Base-by-base conservation (phyloP, 2,888 invertebrate species). In the Tetheella fluctuosa region DNA sequence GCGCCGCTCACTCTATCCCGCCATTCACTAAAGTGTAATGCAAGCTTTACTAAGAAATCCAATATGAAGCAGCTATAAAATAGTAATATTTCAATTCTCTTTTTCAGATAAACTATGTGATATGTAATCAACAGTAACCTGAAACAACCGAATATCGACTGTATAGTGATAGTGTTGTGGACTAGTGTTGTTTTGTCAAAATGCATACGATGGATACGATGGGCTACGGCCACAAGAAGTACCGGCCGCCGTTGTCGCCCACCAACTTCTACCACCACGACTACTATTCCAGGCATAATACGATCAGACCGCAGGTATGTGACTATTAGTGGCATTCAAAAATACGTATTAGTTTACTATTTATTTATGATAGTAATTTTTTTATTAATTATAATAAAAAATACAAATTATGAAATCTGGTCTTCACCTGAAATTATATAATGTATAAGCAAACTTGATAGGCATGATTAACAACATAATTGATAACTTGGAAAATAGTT, bases 181-280 rank as follows among this genome's bases (percentile, higher is more conserved):
- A 69, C 68, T 74, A 74, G 74, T 69, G 67, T 66, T 61, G 69
- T 65, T 64, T 54, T 48, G 69, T 60, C 73, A 81, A 66, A 65
- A 93, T 93, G 93, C 91, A 92, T 68, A 94, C 93, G 37, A 95
- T 95, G 95, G 94, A 95, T 80, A 94, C 95, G 54, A 93, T 95
- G 93, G 94, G 94, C 82, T 94, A 93, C 77, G 92, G 94, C 80
- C 94, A 94, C 85, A 94, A 94, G 86, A 95, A 95, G 82, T 94
- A 94, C 83, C 93, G 95, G 81, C 94, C 94, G 65, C 94, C 94
- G 63, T 81, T 95, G 69, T 94, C 94, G 61, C 93, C 94, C 71
- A 93, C 91, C 76, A 94, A 85, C 81, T 95, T 94, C 85, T 95
- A 95, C 86, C 94, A 94, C 79, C 88, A 94, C 59, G 93, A 93